Evolutionary conservation across 2,888 invertebrate genomes (phyloP).

Genomic region (Rugalucina vietnamica): DNA sequence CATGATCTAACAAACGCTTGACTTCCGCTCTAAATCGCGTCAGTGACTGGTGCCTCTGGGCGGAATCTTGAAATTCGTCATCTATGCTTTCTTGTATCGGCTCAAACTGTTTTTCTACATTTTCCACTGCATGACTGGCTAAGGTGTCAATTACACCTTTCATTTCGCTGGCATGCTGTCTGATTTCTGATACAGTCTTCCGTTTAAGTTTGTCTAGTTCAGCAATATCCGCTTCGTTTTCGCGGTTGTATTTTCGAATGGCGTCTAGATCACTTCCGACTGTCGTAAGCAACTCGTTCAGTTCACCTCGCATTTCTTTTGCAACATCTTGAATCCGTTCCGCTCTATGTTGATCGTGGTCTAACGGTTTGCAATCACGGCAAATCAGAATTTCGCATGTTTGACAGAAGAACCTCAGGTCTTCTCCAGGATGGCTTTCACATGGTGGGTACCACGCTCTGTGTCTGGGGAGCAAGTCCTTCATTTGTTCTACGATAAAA

Average conservation of each 20-base stretch:
- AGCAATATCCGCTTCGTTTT: not conserved
- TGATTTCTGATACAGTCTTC: not conserved
- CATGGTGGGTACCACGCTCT: not conserved
- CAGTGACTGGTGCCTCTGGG: not conserved
- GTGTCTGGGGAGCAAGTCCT: not conserved
- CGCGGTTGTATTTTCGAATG: not conserved
- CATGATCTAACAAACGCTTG: not conserved
- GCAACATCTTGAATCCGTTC: not conserved
- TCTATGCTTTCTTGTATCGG: not conserved
- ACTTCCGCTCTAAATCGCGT: not conserved
- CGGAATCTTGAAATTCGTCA: not conserved
- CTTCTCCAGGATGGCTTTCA: not conserved
- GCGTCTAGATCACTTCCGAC: not conserved
- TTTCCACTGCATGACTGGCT: not conserved
- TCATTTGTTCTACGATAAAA: not conserved
- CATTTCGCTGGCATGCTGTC: not conserved
- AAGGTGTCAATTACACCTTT: not conserved
- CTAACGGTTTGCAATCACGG: not conserved
- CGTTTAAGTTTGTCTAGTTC: not conserved
- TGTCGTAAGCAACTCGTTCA: not conserved
- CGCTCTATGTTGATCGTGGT: not conserved
- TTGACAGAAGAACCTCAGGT: not conserved
- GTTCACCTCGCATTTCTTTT: not conserved
- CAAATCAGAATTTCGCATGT: not conserved
- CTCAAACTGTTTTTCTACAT: not conserved